Percentiles rank a stretch among this genome's conserved stretches.
Evolutionary conservation across 2,888 invertebrate species (phyloP).

Genomic region (Apoderus coryli): DNA sequence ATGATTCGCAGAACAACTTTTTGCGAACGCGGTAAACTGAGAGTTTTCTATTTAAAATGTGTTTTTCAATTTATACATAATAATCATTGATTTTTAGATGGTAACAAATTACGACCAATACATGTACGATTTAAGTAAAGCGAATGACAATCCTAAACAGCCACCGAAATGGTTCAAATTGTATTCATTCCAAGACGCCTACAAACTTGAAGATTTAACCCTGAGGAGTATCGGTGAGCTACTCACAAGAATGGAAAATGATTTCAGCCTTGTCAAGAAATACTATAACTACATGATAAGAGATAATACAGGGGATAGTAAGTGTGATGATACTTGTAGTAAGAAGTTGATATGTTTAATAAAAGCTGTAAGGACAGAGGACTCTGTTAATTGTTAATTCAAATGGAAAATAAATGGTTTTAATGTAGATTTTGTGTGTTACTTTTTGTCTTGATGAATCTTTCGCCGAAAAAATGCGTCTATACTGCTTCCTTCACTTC

Average conservation of each 20-base stretch:
- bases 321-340: constrained; percentile 20
- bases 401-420: no score
- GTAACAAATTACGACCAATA: constrained; percentile 29
- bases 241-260: constrained; percentile 40
- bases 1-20: background rate
- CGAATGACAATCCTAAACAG: constrained; percentile 40
- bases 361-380: constrained; percentile 14
- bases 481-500: no score
- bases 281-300: constrained; percentile 20
- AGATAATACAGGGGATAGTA: constrained; percentile 17
- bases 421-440: no score
- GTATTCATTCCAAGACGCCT: constrained; percentile 56
- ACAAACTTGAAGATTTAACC: constrained; percentile 43
- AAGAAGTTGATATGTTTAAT: constrained; percentile 18
- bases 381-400: no score
- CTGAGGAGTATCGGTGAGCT: constrained; percentile 46
- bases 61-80: no score
- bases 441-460: no score
- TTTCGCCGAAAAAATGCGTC: no score
- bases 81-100: constrained; percentile 15
- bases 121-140: constrained; percentile 58
- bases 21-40: background rate
- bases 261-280: constrained; percentile 34
- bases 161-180: constrained; percentile 58
- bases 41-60: no score